These are phyloP conservation scores for Odontomachus brunneus DNA, from an alignment of 1,140 invertebrate species.

Conservation along the genomic window DNA sequence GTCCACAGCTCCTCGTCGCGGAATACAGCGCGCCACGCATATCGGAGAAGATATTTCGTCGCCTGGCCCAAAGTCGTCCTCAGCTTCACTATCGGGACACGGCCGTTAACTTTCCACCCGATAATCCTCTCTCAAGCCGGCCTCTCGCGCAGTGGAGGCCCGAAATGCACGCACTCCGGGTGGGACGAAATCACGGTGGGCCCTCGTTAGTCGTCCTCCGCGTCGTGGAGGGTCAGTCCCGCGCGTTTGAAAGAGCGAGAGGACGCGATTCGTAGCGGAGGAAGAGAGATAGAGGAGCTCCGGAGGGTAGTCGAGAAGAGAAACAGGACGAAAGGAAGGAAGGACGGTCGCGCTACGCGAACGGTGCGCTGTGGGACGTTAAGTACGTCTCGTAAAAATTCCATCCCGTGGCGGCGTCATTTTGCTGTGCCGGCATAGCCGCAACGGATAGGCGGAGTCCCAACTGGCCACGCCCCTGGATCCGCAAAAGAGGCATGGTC, in stretches of 20 bases:
- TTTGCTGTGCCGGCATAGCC: constrained; percentile 73
- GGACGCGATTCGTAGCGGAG: too few species aligned
- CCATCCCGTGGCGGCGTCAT: constrained; percentile 82
- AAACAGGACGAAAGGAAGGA: constrained; percentile 56
- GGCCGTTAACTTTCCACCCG: constrained; percentile 47
- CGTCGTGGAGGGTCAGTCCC: constrained; percentile 73
- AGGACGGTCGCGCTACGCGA: constrained; percentile 66
- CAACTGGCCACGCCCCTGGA: constrained; percentile 41
- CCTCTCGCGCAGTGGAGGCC: constrained; percentile 50
- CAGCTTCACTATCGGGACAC: constrained; percentile 1
- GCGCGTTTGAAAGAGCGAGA: constrained; percentile 54
- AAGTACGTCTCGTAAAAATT: constrained; percentile 85
- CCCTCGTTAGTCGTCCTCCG: constrained; percentile 70
- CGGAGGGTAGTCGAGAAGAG: neutral
- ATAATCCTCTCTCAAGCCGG: constrained; percentile 53
- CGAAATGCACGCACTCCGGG: constrained; percentile 61
- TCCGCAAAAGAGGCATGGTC: constrained; percentile 40
- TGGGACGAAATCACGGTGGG: constrained; percentile 73
- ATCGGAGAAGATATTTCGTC: constrained; percentile 8
- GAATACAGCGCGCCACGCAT: constrained; percentile 6
- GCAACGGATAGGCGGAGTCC: constrained; percentile 39
- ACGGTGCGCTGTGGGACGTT: constrained; percentile 75
- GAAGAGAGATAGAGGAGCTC: neutral
- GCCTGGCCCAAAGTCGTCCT: constrained; percentile 11
- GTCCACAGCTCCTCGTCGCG: constrained; percentile 18